A percentile compares a stretch with the other conserved stretches of the same genome.
Conservation (phyloP, 2,888 invertebrate species). For the Piscicola geometra region DNA sequence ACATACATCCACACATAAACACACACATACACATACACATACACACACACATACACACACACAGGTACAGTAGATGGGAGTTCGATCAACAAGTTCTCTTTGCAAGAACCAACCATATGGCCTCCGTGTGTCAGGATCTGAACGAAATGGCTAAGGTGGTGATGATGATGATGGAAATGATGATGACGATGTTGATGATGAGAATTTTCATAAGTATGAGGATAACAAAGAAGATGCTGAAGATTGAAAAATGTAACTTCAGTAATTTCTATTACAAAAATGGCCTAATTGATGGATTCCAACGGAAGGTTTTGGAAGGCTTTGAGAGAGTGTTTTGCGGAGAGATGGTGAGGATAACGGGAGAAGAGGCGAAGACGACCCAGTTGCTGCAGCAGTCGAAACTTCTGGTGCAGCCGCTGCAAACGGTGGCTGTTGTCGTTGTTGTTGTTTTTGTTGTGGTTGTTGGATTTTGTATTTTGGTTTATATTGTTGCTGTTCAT, state of each 20-base stretch:
- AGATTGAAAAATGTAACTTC: background rate
- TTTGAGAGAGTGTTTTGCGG: background rate
- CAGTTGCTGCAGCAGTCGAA: background rate
- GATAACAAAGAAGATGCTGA: background rate
- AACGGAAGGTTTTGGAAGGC: background rate
- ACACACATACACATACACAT: constrained; percentile 56
- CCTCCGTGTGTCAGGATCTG: constrained; percentile 72
- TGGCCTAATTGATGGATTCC: no score
- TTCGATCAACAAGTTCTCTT: constrained; percentile 79
- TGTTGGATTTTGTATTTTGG: no score
- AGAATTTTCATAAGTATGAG: background rate
- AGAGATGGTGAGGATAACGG: background rate
- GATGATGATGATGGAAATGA: background rate
- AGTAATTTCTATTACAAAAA: no score
- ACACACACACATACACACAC: constrained; percentile 80
- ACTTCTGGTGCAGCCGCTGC: background rate
- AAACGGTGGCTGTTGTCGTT: background rate
- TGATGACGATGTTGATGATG: background rate
- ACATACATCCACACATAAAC: no score
- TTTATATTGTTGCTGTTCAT: no score
- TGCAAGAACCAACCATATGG: constrained; percentile 77
- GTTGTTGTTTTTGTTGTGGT: background rate
- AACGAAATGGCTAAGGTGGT: constrained; percentile 70
- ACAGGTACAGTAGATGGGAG: constrained; percentile 82
- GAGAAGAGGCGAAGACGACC: background rate